These are phyloP conservation scores for Homarus gammarus DNA, from an alignment of 2,888 invertebrate genomes.

Conservation along the genomic window DNA sequence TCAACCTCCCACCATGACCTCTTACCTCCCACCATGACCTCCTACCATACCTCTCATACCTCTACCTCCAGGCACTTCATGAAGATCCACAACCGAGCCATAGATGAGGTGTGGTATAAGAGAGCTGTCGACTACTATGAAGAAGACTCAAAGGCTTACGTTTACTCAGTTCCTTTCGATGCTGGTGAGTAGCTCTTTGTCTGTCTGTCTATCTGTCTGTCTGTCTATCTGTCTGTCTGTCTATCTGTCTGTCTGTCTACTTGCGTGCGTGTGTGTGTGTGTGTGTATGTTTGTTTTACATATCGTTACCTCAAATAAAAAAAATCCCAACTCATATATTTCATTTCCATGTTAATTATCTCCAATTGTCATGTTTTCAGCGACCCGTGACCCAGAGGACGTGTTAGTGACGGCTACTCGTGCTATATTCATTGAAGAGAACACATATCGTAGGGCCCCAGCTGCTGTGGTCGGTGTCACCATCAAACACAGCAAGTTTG, in stretches of 20 bases:
- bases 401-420: constrained; percentile 93
- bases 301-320: neutral
- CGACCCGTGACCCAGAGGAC: constrained; percentile 80
- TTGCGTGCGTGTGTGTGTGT: too few species aligned
- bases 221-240: neutral
- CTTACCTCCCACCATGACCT: neutral
- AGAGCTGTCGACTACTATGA: constrained; percentile 93
- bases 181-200: constrained; percentile 80
- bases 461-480: constrained; percentile 95
- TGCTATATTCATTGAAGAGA: constrained; percentile 91
- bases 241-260: too few species aligned
- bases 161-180: constrained; percentile 92
- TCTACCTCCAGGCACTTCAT: constrained; percentile 85
- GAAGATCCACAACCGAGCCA: constrained; percentile 87
- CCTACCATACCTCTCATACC: too few species aligned
- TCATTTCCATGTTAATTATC: too few species aligned
- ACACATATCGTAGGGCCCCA: constrained; percentile 88
- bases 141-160: constrained; percentile 92
- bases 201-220: too few species aligned
- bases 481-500: constrained; percentile 90
- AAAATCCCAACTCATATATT: too few species aligned
- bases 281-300: neutral
- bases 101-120: constrained; percentile 94
- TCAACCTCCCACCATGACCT: neutral
- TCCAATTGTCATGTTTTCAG: too few species aligned